Evolutionary conservation across 35 echinoderm and acorn worm genomes (phyloP).

Genomic region (Apostichopus parvimensis): DNA sequence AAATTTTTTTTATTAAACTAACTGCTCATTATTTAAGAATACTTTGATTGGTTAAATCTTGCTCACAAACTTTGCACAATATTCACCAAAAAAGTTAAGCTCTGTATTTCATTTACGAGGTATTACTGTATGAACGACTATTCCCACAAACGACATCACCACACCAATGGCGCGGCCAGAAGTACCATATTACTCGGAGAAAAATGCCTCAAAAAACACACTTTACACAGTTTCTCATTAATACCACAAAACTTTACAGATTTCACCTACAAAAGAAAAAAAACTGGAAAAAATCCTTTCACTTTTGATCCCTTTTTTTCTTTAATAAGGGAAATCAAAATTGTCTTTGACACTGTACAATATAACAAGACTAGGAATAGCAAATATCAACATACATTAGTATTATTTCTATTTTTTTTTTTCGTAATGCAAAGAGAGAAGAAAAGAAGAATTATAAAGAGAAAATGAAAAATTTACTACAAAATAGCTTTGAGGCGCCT

Average conservation of each 20-base stretch:
- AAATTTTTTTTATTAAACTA: neutral
- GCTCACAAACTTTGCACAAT: neutral
- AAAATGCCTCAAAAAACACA: neutral
- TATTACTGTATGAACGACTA: constrained; percentile 39
- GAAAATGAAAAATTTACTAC: constrained; percentile 9
- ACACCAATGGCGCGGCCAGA: neutral
- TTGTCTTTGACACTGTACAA: constrained; percentile 51
- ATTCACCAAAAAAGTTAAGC: neutral
- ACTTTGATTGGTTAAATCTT: constrained; percentile 14
- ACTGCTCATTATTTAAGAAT: neutral
- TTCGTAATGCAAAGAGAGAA: constrained; percentile 24
- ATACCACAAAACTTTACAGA: constrained; percentile 34
- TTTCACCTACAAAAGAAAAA: constrained; percentile 46
- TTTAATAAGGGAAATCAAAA: constrained; percentile 26
- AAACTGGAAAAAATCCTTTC: constrained; percentile 19
- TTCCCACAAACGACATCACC: neutral
- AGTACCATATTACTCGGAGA: neutral
- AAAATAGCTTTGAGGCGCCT: constrained; percentile 42
- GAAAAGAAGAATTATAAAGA: neutral
- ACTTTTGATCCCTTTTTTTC: too few species aligned
- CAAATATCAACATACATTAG: constrained; percentile 40
- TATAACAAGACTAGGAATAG: constrained; percentile 49
- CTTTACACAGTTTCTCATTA: neutral
- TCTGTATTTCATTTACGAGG: constrained; percentile 19
- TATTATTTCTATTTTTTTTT: constrained; percentile 1